These are phyloP conservation scores for Diabrotica virgifera DNA, from an alignment of 1,140 invertebrate genomes.

Conservation along the genomic window DNA sequence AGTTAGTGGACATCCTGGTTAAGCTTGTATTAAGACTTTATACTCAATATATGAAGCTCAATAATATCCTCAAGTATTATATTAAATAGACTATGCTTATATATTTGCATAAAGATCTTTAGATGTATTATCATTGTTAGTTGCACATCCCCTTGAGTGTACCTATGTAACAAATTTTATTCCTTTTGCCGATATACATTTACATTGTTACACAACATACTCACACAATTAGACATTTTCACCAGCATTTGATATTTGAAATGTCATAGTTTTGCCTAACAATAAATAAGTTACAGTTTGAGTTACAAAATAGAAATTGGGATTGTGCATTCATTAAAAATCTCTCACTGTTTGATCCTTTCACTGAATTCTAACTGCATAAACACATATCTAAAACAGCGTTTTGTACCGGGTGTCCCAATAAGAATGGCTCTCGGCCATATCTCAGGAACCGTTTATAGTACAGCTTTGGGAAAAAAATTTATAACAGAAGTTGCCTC, in stretches of 20 bases:
- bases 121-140: constrained; percentile 41
- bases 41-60: not conserved
- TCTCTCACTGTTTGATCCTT: not conserved
- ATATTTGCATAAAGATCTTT: constrained; percentile 22
- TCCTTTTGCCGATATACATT: constrained; percentile 3
- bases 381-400: no score
- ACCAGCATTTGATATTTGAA: not conserved
- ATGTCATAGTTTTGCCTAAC: not conserved
- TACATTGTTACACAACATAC: not conserved
- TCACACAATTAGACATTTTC: constrained; percentile 1
- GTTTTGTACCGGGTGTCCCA: no score
- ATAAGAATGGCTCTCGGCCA: no score
- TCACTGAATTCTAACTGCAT: no score
- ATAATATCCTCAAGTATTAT: constrained; percentile 8
- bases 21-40: no score
- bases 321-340: not conserved
- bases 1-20: no score
- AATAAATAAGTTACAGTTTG: no score
- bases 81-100: not conserved
- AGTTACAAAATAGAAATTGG: not conserved
- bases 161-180: constrained; percentile 26
- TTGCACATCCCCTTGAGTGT: constrained; percentile 39
- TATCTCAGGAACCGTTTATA: no score
- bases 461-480: no score
- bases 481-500: no score